These are phyloP conservation scores for Gila orcuttii DNA, from an alignment of 2,113 vertebrate species.

Conservation along the genomic window DNA sequence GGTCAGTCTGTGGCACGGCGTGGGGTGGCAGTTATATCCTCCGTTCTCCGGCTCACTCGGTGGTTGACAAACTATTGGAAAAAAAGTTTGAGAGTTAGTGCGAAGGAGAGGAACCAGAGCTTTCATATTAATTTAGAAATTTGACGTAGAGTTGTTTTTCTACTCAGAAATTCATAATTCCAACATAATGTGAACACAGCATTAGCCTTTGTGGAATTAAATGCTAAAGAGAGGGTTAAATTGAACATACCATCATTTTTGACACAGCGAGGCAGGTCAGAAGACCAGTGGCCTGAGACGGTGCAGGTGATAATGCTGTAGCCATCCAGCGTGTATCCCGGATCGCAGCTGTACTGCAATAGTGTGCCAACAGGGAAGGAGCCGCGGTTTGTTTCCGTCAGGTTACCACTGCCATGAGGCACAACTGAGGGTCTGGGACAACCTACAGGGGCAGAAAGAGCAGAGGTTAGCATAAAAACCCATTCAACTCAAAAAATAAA, in stretches of 20 bases:
- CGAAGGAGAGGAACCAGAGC: not conserved
- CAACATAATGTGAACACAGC: not conserved
- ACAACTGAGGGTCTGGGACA: slow-evolving; percentile 69
- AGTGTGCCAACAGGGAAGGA: slow-evolving; percentile 72
- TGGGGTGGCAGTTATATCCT: slow-evolving; percentile 92
- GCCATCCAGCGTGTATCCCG: slow-evolving; percentile 73
- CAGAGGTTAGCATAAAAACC: not conserved
- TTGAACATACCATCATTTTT: slow-evolving; percentile 65
- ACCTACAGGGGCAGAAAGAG: slow-evolving; percentile 57
- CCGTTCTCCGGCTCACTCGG: slow-evolving; percentile 95
- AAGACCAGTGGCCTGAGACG: slow-evolving; percentile 71
- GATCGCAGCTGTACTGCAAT: slow-evolving; percentile 75
- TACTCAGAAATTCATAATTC: not conserved
- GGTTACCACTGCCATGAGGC: slow-evolving; percentile 73
- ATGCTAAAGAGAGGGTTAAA: not conserved
- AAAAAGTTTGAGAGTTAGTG: not conserved
- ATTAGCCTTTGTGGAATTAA: not conserved
- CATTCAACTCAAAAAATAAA: not conserved
- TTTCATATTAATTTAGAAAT: not conserved
- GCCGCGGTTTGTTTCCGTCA: slow-evolving; percentile 76
- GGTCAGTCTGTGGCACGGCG: slow-evolving; percentile 86
- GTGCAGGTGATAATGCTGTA: slow-evolving; percentile 71
- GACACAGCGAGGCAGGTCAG: slow-evolving; percentile 69
- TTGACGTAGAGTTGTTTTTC: not conserved
- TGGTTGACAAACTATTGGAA: slow-evolving; percentile 83